phyloP scores from a whole-genome alignment of 2,888 invertebrate genomes.

The Pterobdella sp. region DNA sequence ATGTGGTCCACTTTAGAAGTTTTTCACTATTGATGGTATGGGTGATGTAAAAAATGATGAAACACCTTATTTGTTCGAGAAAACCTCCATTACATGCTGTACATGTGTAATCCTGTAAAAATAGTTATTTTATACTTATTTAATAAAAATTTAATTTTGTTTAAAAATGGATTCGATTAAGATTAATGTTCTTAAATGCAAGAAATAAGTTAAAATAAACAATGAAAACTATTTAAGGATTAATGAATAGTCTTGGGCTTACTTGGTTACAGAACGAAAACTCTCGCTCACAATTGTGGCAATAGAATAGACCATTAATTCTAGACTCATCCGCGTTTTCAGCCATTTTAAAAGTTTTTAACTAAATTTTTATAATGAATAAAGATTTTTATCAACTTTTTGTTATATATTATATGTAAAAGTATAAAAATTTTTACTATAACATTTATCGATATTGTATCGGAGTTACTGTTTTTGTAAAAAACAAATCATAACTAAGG shows the following conservation, averaged over 20 bases:
- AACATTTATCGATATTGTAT: not conserved
- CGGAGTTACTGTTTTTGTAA: not conserved
- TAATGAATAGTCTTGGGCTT: not conserved
- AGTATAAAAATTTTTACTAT: not conserved
- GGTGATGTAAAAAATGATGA: not conserved
- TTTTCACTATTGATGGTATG: not conserved
- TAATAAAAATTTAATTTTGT: no score
- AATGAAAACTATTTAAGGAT: no score
- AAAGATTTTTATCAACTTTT: not conserved
- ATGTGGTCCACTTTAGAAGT: not conserved
- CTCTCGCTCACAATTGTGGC: conserved; percentile 10
- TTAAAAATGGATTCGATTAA: no score
- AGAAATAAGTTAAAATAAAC: no score
- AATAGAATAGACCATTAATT: not conserved
- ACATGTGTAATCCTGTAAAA: conserved; percentile 14
- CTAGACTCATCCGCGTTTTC: not conserved
- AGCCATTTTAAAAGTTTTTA: not conserved
- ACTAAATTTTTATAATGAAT: not conserved
- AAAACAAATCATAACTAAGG: conserved; percentile 11
- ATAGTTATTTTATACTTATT: no score
- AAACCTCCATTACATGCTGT: not conserved
- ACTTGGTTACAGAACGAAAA: not conserved
- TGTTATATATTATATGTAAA: not conserved
- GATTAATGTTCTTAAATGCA: no score
- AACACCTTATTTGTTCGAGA: not conserved